Conservation (phyloP, 1,140 invertebrate species). For the Psix sp. region DNA sequence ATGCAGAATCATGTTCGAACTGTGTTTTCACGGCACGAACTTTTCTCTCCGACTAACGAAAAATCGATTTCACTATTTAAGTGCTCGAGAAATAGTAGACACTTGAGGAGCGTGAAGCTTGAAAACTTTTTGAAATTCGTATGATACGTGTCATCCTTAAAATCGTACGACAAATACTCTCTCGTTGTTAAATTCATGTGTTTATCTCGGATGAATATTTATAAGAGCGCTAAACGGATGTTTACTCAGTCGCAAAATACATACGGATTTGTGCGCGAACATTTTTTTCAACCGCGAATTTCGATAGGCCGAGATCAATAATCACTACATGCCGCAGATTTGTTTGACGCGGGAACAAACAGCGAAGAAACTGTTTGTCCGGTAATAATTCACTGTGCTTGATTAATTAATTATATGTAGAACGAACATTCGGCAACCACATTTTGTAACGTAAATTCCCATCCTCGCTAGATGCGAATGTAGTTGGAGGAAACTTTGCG, state of each 20-base stretch:
- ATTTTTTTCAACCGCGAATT: slow-evolving; percentile 25
- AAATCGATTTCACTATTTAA: background rate
- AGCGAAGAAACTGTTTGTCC: background rate
- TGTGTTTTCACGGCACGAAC: background rate
- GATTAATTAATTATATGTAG: background rate
- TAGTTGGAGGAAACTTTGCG: too few relatives aligned
- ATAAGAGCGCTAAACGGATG: slow-evolving; percentile 35
- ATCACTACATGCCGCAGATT: slow-evolving; percentile 5
- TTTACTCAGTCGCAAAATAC: slow-evolving; percentile 42
- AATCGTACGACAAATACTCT: slow-evolving; percentile 14
- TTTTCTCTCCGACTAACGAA: background rate
- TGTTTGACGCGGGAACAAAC: background rate
- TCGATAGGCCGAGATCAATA: slow-evolving; percentile 30
- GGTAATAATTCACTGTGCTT: background rate
- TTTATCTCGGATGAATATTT: slow-evolving; percentile 46
- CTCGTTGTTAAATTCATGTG: slow-evolving; percentile 32
- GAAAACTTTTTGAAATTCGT: slow-evolving; percentile 13
- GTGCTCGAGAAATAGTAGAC: slow-evolving; percentile 2
- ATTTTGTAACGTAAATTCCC: too few relatives aligned
- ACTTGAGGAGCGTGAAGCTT: background rate
- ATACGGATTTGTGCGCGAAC: slow-evolving; percentile 5
- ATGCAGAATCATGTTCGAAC: too few relatives aligned
- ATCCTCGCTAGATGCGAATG: too few relatives aligned
- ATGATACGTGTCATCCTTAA: slow-evolving; percentile 18
- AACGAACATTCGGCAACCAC: background rate